Evolutionary conservation across 2,113 vertebrate genomes (phyloP).

Genomic region (Cinclus mexicanus): DNA sequence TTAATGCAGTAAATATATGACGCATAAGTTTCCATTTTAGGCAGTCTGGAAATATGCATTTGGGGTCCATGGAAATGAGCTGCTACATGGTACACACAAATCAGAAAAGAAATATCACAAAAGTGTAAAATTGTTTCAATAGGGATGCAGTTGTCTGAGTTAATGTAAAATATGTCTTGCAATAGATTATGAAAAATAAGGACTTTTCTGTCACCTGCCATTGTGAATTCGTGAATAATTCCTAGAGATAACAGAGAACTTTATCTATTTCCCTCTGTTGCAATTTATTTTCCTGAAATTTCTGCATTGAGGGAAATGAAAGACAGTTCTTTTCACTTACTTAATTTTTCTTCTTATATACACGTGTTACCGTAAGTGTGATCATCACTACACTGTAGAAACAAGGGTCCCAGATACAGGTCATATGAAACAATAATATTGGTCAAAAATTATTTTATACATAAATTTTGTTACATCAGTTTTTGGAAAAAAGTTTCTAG

Average conservation of each 20-base stretch:
- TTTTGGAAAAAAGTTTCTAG: background rate
- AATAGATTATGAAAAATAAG: background rate
- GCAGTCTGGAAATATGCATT: background rate
- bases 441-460: background rate
- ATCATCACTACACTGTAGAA: background rate
- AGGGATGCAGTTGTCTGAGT: background rate
- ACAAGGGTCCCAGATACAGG: background rate
- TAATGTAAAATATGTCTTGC: background rate
- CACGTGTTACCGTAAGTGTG: background rate
- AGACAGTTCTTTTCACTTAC: background rate
- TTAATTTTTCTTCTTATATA: background rate
- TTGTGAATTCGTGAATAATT: background rate
- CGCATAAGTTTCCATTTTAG: background rate
- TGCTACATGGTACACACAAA: background rate
- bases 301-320: background rate
- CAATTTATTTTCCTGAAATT: background rate
- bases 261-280: background rate
- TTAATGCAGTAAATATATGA: background rate
- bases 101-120: background rate
- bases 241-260: background rate
- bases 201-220: background rate
- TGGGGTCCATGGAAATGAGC: background rate
- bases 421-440: background rate
- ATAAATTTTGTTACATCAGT: background rate
- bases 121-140: background rate